Percentiles rank a stretch among this genome's conserved stretches.
These are phyloP conservation scores for Umimayanthus chanpuru DNA, from an alignment of 92 coral and sea anemone genomes.

Conservation along the genomic window DNA sequence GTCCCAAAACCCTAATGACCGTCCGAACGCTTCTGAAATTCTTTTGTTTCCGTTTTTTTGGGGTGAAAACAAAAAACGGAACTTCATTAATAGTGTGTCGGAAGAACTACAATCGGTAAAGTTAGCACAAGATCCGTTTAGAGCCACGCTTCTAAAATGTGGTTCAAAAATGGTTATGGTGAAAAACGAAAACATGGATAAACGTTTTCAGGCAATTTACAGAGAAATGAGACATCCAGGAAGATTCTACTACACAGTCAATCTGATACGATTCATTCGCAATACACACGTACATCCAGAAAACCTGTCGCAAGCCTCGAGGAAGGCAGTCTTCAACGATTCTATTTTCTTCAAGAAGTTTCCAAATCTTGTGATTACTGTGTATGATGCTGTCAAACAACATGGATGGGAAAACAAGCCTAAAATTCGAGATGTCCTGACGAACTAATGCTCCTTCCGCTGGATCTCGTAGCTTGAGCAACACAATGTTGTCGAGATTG, in stretches of 20 bases:
- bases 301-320: conserved; percentile 22
- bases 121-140: no score
- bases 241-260: conserved; percentile 30
- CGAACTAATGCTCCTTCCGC: no score
- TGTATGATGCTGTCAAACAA: conserved; percentile 29
- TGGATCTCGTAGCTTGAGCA: no score
- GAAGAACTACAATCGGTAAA: background rate
- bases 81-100: background rate
- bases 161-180: no score
- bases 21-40: background rate
- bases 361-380: conserved; percentile 52
- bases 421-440: background rate
- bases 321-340: conserved; percentile 32
- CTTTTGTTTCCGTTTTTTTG: background rate
- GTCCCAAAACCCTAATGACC: background rate
- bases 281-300: conserved; percentile 54
- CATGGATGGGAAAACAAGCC: conserved; percentile 24
- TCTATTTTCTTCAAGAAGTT: conserved; percentile 45
- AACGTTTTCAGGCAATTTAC: background rate
- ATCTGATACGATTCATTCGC: conserved; percentile 60
- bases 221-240: conserved; percentile 15
- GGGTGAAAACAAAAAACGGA: background rate
- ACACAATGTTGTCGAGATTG: no score
- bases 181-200: background rate
- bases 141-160: no score